Percentiles rank a stretch among this genome's conserved stretches.
phyloP scores from a whole-genome alignment of 2,888 invertebrate genomes.

The Oithona nana region DNA sequence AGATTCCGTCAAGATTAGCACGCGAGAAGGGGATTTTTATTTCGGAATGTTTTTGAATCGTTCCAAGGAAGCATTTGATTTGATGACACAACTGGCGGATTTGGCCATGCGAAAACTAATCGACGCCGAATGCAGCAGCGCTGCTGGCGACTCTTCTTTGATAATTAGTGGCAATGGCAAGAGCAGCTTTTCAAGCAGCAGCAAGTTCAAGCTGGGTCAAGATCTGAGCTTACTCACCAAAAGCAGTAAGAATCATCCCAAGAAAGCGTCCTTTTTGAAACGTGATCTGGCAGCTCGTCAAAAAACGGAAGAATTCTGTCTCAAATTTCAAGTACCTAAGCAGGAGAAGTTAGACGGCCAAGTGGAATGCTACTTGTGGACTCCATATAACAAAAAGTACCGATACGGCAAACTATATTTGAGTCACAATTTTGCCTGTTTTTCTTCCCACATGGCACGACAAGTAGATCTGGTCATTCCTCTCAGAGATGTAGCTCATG shows the following conservation, averaged over 20 bases:
- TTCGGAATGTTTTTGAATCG: conserved; percentile 80
- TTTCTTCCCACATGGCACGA: conserved; percentile 53
- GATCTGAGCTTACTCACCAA: conserved; percentile 67
- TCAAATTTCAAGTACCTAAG: conserved; percentile 45
- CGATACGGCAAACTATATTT: conserved; percentile 72
- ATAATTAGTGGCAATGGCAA: no score
- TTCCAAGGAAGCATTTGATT: conserved; percentile 56
- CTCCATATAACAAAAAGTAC: conserved; percentile 78
- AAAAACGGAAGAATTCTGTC: conserved; percentile 5
- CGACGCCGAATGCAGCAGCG: neutral
- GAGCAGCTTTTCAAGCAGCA: no score
- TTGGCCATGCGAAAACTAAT: conserved; percentile 75
- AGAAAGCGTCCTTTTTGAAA: conserved; percentile 75
- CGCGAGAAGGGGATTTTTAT: conserved; percentile 40
- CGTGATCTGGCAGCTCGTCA: conserved; percentile 74
- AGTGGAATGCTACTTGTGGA: conserved; percentile 76
- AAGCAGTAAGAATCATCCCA: conserved; percentile 64
- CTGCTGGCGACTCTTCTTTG: no score
- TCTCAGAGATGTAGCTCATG: conserved; percentile 53
- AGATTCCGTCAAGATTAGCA: conserved; percentile 2
- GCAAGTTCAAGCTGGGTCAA: conserved; percentile 31
- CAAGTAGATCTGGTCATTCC: conserved; percentile 76
- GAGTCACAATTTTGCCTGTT: conserved; percentile 86
- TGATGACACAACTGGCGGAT: conserved; percentile 89
- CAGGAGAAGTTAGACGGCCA: conserved; percentile 84